Conservation (phyloP, 2,797 vertebrate species). For the Gymnothorax reevesii region DNA sequence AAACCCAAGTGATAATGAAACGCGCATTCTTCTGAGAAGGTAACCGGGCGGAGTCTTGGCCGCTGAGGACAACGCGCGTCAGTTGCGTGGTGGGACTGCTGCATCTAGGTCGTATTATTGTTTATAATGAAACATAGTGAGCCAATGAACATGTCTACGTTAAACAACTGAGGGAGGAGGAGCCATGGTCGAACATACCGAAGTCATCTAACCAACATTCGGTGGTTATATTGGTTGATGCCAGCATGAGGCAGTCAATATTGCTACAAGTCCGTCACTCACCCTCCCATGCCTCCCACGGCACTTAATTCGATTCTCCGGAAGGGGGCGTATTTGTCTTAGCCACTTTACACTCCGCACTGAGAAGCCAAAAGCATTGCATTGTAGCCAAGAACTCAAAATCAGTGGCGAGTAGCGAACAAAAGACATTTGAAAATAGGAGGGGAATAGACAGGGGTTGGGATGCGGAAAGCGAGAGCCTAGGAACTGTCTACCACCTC, state of each 20-base stretch:
- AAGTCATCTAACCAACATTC: not conserved
- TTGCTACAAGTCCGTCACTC: not conserved
- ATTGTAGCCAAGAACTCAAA: slow-evolving; percentile 7
- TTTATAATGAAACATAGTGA: too few species aligned
- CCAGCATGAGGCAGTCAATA: not conserved
- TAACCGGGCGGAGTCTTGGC: too few species aligned
- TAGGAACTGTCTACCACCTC: slow-evolving; percentile 19
- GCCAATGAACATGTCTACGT: not conserved
- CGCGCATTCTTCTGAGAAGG: too few species aligned
- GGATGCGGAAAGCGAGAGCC: slow-evolving; percentile 16
- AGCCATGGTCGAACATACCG: not conserved
- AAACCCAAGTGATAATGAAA: too few species aligned
- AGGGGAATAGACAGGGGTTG: slow-evolving; percentile 12
- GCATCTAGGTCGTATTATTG: too few species aligned
- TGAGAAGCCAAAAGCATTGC: slow-evolving; percentile 21
- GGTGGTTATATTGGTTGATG: not conserved
- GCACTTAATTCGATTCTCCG: not conserved
- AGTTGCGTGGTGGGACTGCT: too few species aligned
- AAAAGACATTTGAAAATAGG: slow-evolving; percentile 29
- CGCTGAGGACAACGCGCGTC: too few species aligned
- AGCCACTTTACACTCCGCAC: slow-evolving; percentile 15
- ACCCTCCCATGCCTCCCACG: not conserved
- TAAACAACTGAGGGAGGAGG: not conserved
- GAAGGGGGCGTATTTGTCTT: slow-evolving; percentile 26
- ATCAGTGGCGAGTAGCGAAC: slow-evolving; percentile 29